Evolutionary conservation across 2,113 vertebrate genomes (phyloP), one percentile per base, ranked within the genome.

Genomic region (Tychaedon coryphoeus): DNA sequence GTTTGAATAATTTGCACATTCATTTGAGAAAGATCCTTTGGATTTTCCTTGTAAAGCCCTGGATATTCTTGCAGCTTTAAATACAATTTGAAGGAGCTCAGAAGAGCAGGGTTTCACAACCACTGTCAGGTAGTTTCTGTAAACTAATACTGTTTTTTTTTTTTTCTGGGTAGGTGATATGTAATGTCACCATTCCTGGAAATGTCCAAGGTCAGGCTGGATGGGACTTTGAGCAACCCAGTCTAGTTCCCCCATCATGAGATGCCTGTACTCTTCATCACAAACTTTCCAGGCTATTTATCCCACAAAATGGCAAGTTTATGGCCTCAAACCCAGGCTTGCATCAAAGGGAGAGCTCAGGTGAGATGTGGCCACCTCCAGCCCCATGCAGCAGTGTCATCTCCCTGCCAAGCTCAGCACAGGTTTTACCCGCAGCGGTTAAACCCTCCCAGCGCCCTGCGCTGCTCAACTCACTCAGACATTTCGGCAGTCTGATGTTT

Each of bases 351-450:
- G 3, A 10, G 5, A 3, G 12, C 28, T 43, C 15, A 24, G 14
- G 19, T 43, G 38, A 62, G 47, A 5, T 38, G 22, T 0, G 0
- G 24, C 34, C 4, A 6, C 51, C 28, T 82, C 42, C 2, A 6
- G 64, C 38, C 31, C 23, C 25, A n/a, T 14, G 6, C 16, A 28
- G 19, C 9, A 0, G 34, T 15, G 10, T 58, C 15, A 3, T 6
- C 29, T 54, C 38, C 23, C 33, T 12, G 20, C 42, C 66, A 57
- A 62, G 50, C 76, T 42, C 25, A 5, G 42, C 0, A 2, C 29
- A n/a, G 38, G 14, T 47, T 64, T 82, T 17, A 29, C 53, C 51
- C 34, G 23, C 34, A 23, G 1, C 4, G 3, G 16, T 85, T 60
- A 60, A 90, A 60, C 47, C 53, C 48, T 64, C 8, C 33, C 57